Evolutionary conservation across 2,888 invertebrate species (phyloP), one percentile per base, ranked within the genome.

Genomic region (Glyphotaelius pellucidus): DNA sequence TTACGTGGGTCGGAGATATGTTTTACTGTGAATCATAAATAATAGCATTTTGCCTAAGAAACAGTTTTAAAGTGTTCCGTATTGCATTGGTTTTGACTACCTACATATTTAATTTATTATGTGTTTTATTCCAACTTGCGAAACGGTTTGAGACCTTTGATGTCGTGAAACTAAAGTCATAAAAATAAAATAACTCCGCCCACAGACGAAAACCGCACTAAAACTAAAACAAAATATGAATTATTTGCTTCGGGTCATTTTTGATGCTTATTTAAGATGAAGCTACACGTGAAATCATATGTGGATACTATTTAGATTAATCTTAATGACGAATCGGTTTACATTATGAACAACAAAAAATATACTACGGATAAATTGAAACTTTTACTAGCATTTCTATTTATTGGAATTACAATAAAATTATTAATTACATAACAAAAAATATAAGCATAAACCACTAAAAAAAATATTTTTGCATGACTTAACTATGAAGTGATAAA

Each of bases 11-110:
- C 31, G 32, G 52, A 67, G 25, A 38, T 89, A 80, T 52, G 15
- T 42, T 87, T 87, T 30, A 80, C 47, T 35, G 25, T 38, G 12
- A 15, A 89, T 89, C 89, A 89, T 89, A 89, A 89, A 89, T 89
- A 89, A 89, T 89, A 80, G 80, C 42, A 42, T 80, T 89, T 89
- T 80, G 89, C 67, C 35, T 67, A 38, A 86, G 42, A 67, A 67
- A 86, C 14, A 30, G 83, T 83, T 83, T 83, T 32, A 25, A 83
- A 38, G 83, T 83, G 67, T 67, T 67, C 67, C 19, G 67, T 25
- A 67, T 67, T 67, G 67, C 67, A 67, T 9, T 25, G 25, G 25
- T 67, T 25, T 67, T n/a, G 67, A 9, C 7, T 67, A 19, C 25
- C 5, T 5, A 67, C 15, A 15, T 67, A n/a, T 9, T n/a, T 67